phyloP scores from a whole-genome alignment of 2,797 vertebrate genomes.

The Brachymystax lenok region DNA sequence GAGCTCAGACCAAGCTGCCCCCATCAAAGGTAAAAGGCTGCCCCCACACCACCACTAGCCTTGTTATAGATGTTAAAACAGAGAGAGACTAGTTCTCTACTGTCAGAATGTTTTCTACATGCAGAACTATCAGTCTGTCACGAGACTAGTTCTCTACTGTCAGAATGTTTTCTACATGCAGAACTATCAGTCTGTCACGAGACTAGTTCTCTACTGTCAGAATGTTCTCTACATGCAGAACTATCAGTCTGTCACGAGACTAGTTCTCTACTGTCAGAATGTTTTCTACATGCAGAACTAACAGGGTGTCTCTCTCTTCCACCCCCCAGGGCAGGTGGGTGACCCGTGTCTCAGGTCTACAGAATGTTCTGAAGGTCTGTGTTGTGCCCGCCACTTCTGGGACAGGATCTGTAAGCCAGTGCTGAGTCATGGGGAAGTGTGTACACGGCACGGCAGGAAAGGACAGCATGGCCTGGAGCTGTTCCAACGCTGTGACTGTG shows the following conservation, averaged over 20 bases:
- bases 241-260: too few species aligned
- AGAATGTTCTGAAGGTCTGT: slow-evolving; percentile 82
- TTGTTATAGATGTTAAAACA: too few species aligned
- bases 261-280: too few species aligned
- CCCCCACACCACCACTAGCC: too few species aligned
- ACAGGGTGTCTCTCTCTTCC: neutral
- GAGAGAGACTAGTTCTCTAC: too few species aligned
- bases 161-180: too few species aligned
- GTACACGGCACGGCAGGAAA: slow-evolving; percentile 85
- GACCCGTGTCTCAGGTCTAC: slow-evolving; percentile 85
- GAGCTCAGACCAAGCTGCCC: slow-evolving; percentile 67
- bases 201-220: too few species aligned
- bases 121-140: too few species aligned
- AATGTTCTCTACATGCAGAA: too few species aligned
- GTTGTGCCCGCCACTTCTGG: slow-evolving; percentile 95
- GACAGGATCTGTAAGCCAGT: slow-evolving; percentile 93
- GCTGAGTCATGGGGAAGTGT: slow-evolving; percentile 87
- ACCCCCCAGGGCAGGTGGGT: neutral
- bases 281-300: neutral
- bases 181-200: too few species aligned
- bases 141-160: too few species aligned
- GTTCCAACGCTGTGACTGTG: slow-evolving; percentile 92
- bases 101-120: too few species aligned
- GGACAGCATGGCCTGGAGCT: slow-evolving; percentile 85
- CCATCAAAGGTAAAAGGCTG: slow-evolving; percentile 75